A percentile compares a stretch with the other conserved stretches of the same genome.
Evolutionary conservation across 2,113 vertebrate species (phyloP).

Genomic region (Chelonoidis abingdonii): DNA sequence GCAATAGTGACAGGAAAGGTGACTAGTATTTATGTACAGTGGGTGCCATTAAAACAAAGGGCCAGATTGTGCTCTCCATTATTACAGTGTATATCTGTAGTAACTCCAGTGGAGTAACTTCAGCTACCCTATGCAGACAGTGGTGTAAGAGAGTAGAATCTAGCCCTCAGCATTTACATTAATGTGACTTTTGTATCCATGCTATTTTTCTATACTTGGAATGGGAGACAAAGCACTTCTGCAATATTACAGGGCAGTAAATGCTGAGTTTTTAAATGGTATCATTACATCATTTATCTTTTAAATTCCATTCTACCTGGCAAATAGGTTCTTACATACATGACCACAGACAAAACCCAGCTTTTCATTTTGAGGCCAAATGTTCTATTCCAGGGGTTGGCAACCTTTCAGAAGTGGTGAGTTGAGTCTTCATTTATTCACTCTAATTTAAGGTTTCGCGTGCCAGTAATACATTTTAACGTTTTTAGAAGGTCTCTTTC

Average conservation of each 20-base stretch:
- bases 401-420: too few relatives aligned
- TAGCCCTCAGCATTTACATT: not conserved
- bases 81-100: not conserved
- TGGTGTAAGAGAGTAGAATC: slow-evolving; percentile 38
- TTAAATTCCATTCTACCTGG: not conserved
- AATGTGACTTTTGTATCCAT: not conserved
- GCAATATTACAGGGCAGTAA: not conserved
- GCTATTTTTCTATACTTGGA: not conserved
- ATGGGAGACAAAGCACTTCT: not conserved
- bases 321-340: not conserved
- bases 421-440: too few relatives aligned
- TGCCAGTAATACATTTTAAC: too few relatives aligned
- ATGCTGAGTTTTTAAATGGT: not conserved
- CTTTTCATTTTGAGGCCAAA: not conserved
- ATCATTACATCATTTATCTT: not conserved
- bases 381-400: not conserved
- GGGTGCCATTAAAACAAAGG: slow-evolving; percentile 20
- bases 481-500: too few relatives aligned
- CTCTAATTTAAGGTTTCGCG: too few relatives aligned
- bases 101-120: slow-evolving; percentile 52
- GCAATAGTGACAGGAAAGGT: not conserved
- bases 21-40: not conserved
- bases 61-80: slow-evolving; percentile 13
- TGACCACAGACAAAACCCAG: not conserved
- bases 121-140: slow-evolving; percentile 41